These are phyloP conservation scores for Augochlora pura DNA, from an alignment of 1,140 invertebrate genomes.

Conservation along the genomic window DNA sequence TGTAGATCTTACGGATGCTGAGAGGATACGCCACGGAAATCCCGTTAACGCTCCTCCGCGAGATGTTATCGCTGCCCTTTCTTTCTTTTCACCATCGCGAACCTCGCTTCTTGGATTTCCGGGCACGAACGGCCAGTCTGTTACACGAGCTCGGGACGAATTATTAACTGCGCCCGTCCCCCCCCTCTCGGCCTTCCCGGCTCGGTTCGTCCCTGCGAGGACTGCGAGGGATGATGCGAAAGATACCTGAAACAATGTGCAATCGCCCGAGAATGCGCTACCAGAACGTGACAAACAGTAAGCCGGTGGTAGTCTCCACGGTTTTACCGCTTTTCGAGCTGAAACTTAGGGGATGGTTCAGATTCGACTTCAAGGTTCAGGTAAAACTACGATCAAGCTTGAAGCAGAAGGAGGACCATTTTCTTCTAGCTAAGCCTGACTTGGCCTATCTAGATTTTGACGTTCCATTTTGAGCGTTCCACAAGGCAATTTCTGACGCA, in stretches of 20 bases:
- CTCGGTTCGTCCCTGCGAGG: constrained; percentile 7
- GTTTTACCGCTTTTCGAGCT: too few relatives aligned
- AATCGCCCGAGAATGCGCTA: too few relatives aligned
- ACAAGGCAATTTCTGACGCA: too few relatives aligned
- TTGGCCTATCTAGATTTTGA: too few relatives aligned
- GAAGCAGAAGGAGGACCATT: too few relatives aligned
- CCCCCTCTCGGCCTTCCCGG: constrained; percentile 26
- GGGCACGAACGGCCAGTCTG: constrained; percentile 50
- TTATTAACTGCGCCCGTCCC: constrained; percentile 58
- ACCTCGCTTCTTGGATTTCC: constrained; percentile 56
- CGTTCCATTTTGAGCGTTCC: too few relatives aligned
- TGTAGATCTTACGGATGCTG: too few relatives aligned
- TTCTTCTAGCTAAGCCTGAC: too few relatives aligned
- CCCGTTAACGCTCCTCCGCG: constrained; percentile 46
- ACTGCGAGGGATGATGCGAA: constrained; percentile 34
- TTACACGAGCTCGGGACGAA: constrained; percentile 56
- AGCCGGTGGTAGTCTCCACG: too few relatives aligned
- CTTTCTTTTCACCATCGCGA: constrained; percentile 46
- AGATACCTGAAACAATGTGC: constrained; percentile 18
- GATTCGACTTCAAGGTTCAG: too few relatives aligned
- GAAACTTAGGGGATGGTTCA: too few relatives aligned
- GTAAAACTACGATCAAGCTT: too few relatives aligned
- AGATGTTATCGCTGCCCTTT: constrained; percentile 58
- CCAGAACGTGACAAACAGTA: background rate
- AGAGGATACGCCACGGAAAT: constrained; percentile 13